Evolutionary conservation across 2,113 vertebrate genomes (phyloP).

Genomic region (Antennarius striatus): DNA sequence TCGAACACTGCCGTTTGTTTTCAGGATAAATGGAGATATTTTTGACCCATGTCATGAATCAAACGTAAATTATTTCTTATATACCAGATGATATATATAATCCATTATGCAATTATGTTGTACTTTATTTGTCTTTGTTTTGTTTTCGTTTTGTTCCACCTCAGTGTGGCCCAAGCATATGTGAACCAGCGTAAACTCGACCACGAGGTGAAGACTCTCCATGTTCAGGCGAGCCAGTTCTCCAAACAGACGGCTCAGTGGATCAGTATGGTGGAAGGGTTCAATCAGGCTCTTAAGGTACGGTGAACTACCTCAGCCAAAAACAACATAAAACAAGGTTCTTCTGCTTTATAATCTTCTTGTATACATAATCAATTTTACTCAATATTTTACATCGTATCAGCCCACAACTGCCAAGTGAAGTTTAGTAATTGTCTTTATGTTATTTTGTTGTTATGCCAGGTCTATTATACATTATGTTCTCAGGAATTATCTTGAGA

Average conservation of each 20-base stretch:
- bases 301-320: neutral
- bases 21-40: neutral
- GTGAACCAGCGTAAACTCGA: constrained; percentile 95
- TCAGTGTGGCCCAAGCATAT: constrained; percentile 92
- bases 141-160: neutral
- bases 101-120: neutral
- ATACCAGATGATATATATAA: neutral
- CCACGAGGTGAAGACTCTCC: constrained; percentile 94
- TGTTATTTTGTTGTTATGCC: too few species aligned
- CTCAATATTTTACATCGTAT: neutral
- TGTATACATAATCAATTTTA: neutral
- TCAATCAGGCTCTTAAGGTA: constrained; percentile 96
- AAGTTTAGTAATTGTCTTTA: too few species aligned
- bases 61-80: neutral
- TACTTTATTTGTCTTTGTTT: neutral
- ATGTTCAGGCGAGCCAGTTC: constrained; percentile 92
- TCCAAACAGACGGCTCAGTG: constrained; percentile 95
- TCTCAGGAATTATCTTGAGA: too few species aligned
- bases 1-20: constrained; percentile 1
- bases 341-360: neutral
- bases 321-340: neutral
- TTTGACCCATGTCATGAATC: neutral
- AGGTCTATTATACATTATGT: too few species aligned
- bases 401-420: neutral
- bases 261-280: constrained; percentile 96